Evolutionary conservation across 1,140 invertebrate species (phyloP), one percentile per base, ranked within the genome.

Genomic region (Portunus trituberculatus): DNA sequence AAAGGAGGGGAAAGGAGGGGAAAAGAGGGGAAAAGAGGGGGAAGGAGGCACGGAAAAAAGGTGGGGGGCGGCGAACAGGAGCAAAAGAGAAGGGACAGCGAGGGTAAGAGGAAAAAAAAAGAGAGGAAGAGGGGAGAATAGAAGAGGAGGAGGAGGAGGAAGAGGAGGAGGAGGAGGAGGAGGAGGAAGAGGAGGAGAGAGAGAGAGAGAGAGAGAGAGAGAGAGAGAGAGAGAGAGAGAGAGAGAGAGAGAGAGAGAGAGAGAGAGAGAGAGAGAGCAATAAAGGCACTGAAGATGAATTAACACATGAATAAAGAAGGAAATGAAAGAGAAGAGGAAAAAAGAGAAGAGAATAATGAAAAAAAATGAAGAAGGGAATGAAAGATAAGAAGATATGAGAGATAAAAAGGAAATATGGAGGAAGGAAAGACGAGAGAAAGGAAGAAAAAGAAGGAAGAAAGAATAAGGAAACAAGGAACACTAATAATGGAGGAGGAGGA

Each of bases 161-260:
- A 12, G 31, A n/a, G 6, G 20, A 76, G 20, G 6, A n/a, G n/a
- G n/a, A 76, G 25, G 20, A 88, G 86, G 25, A 31, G 31, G 31
- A 25, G 31, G 31, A 20, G 31, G n/a, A n/a, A 76, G 20, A 76
- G 20, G n/a, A n/a, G 8, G 25, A 25, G 12, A 32, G n/a, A 16
- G 31, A 28, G 29, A 29, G 4, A 88, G 7, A 25, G n/a, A 76
- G n/a, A n/a, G 67, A 76, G n/a, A n/a, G 20, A n/a, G 67, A 76
- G n/a, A 76, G 67, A 76, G n/a, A 76, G 67, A 76, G 67, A 76
- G 67, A 76, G 67, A 76, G 67, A 59, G 67, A 76, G 67, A 76
- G 67, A 76, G 67, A 76, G 67, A 76, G 67, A 76, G 25, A 76
- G 25, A 76, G 67, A 76, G 67, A 76, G 67, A 76, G 67, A n/a